Percentiles rank a stretch among this genome's conserved stretches.
phyloP scores from a whole-genome alignment of 2,888 invertebrate genomes.

The Venusia cambrica region DNA sequence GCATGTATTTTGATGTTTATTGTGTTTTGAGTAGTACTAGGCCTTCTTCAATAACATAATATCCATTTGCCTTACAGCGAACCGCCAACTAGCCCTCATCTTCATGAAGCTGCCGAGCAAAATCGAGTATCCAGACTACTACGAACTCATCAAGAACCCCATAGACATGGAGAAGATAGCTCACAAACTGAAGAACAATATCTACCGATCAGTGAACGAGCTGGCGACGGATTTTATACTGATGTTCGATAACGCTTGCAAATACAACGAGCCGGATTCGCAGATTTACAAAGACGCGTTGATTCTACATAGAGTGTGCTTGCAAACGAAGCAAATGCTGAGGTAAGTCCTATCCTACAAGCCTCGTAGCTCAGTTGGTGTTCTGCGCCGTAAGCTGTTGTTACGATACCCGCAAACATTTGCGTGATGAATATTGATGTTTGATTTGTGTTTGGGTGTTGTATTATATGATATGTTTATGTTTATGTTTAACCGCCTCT shows the following conservation, averaged over 20 bases:
- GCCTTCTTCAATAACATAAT: too few species aligned
- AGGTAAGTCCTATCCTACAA: too few species aligned
- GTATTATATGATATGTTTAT: not conserved
- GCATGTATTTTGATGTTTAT: too few species aligned
- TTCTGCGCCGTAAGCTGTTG: too few species aligned
- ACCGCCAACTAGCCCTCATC: slow-evolving; percentile 94
- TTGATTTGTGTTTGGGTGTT: not conserved
- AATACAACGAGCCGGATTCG: slow-evolving; percentile 98
- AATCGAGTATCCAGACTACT: slow-evolving; percentile 97
- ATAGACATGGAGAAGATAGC: slow-evolving; percentile 98
- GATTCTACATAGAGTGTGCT: slow-evolving; percentile 93
- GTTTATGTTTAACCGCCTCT: too few species aligned
- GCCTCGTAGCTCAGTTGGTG: too few species aligned
- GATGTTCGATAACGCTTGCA: slow-evolving; percentile 98
- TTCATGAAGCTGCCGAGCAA: slow-evolving; percentile 97
- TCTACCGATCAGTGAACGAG: slow-evolving; percentile 92
- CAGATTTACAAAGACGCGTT: slow-evolving; percentile 98
- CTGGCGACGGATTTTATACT: slow-evolving; percentile 93
- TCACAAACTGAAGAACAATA: slow-evolving; percentile 88
- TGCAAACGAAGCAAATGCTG: slow-evolving; percentile 94
- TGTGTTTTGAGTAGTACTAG: too few species aligned
- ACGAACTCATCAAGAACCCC: slow-evolving; percentile 97
- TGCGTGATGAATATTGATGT: too few species aligned
- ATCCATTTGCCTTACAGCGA: slow-evolving; percentile 77
- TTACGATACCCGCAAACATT: too few species aligned